A percentile compares a stretch with the other conserved stretches of the same genome.
These are phyloP conservation scores for Cyphotilapia sp. DNA, from an alignment of 2,113 vertebrate genomes.

Conservation along the genomic window DNA sequence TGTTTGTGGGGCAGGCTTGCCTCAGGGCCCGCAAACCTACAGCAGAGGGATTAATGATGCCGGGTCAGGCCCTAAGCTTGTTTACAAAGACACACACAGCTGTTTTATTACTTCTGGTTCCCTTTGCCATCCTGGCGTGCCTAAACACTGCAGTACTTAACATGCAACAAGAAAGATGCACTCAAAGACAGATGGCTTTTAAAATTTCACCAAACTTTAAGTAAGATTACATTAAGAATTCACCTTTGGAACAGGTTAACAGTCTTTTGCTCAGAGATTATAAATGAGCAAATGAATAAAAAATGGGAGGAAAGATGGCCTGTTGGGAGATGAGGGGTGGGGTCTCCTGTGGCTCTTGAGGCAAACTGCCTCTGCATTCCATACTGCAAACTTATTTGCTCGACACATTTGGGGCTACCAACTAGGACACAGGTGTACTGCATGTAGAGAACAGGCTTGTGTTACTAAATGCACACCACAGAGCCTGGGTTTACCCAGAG, in stretches of 20 bases:
- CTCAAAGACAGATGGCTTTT: not conserved
- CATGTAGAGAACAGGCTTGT: not conserved
- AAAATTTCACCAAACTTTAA: not conserved
- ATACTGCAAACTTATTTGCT: not conserved
- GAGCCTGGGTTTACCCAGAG: not conserved
- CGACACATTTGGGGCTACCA: constrained; percentile 25
- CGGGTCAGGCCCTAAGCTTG: constrained; percentile 25
- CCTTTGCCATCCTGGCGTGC: not conserved
- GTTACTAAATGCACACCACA: not conserved
- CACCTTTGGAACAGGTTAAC: not conserved
- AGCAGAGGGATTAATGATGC: constrained; percentile 39
- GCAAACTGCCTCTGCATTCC: not conserved
- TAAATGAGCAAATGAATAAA: not conserved
- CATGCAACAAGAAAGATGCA: not conserved
- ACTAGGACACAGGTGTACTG: constrained; percentile 26
- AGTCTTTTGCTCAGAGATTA: not conserved
- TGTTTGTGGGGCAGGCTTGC: not conserved
- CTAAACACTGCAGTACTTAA: not conserved
- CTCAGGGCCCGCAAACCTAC: not conserved
- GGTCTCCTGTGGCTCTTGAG: not conserved
- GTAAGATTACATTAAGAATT: not conserved
- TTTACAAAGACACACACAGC: constrained; percentile 36
- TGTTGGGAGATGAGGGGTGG: not conserved
- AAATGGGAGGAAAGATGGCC: not conserved
- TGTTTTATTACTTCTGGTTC: not conserved